These are phyloP conservation scores for Acanthoscelides obtectus DNA, from an alignment of 2,888 invertebrate species.

Conservation along the genomic window DNA sequence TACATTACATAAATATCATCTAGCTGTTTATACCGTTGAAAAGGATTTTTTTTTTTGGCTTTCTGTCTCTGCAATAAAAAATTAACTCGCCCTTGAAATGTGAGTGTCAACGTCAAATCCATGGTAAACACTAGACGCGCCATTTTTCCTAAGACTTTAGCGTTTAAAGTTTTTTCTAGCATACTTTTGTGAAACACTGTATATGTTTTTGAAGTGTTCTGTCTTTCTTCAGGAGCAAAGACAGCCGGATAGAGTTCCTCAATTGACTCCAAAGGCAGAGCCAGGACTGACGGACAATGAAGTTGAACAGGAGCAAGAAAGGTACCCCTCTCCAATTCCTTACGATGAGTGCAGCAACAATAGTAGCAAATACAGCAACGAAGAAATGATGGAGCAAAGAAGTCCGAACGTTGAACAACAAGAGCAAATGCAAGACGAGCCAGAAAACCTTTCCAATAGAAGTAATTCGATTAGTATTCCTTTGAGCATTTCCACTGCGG, in stretches of 20 bases:
- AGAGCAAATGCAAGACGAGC: constrained; percentile 68
- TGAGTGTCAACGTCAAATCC: no score
- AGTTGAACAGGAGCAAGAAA: constrained; percentile 55
- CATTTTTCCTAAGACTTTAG: no score
- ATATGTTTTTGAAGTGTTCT: no score
- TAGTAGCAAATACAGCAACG: constrained; percentile 71
- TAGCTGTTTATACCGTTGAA: no score
- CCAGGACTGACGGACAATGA: constrained; percentile 59
- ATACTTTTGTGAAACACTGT: no score
- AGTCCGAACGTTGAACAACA: constrained; percentile 52
- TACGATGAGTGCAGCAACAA: constrained; percentile 76
- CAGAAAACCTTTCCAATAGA: constrained; percentile 74
- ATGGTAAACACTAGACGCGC: no score
- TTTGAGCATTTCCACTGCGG: constrained; percentile 60
- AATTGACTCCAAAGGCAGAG: constrained; percentile 64
- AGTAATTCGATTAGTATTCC: constrained; percentile 58
- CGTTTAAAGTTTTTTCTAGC: no score
- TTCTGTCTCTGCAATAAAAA: no score
- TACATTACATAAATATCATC: no score
- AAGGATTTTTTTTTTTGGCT: no score
- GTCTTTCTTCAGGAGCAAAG: constrained; percentile 5
- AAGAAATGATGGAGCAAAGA: constrained; percentile 56
- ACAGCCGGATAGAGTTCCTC: constrained; percentile 33
- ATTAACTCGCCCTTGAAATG: no score
- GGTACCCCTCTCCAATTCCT: constrained; percentile 61